These are phyloP conservation scores for Nymphalis c-album DNA, from an alignment of 2,888 invertebrate species.

Conservation along the genomic window DNA sequence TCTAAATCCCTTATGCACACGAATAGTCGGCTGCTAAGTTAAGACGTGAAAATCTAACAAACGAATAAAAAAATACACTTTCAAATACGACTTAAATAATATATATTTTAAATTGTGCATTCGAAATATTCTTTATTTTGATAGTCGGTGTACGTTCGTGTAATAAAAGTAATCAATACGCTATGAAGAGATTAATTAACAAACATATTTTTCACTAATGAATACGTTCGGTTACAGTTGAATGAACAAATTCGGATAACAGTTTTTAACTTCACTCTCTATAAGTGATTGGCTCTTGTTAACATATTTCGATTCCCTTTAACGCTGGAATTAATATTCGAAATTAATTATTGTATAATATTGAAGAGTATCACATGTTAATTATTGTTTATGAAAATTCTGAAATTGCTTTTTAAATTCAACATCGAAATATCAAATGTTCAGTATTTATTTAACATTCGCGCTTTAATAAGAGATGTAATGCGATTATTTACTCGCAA, in stretches of 20 bases:
- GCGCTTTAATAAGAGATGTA: too few relatives aligned
- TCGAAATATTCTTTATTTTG: constrained; percentile 13
- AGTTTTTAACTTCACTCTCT: constrained; percentile 33
- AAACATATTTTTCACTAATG: constrained; percentile 39
- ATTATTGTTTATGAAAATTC: constrained; percentile 4
- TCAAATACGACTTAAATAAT: too few relatives aligned
- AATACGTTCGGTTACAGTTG: constrained; percentile 36
- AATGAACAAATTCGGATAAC: constrained; percentile 34
- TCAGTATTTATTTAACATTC: not conserved
- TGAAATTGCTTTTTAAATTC: not conserved
- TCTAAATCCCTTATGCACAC: too few relatives aligned
- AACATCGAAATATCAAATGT: not conserved
- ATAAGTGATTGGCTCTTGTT: constrained; percentile 25
- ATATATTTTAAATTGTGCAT: not conserved
- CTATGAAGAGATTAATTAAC: constrained; percentile 39
- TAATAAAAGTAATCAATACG: constrained; percentile 28
- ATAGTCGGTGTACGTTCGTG: constrained; percentile 12
- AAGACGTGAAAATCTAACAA: too few relatives aligned
- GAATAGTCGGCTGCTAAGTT: too few relatives aligned
- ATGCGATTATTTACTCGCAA: too few relatives aligned
- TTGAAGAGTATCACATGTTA: not conserved
- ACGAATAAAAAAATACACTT: too few relatives aligned
- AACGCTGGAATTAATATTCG: not conserved
- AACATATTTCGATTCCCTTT: constrained; percentile 25
- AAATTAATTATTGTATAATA: constrained; percentile 7